phyloP scores from a whole-genome alignment of 2,113 vertebrate species.

The Lynx canadensis region DNA sequence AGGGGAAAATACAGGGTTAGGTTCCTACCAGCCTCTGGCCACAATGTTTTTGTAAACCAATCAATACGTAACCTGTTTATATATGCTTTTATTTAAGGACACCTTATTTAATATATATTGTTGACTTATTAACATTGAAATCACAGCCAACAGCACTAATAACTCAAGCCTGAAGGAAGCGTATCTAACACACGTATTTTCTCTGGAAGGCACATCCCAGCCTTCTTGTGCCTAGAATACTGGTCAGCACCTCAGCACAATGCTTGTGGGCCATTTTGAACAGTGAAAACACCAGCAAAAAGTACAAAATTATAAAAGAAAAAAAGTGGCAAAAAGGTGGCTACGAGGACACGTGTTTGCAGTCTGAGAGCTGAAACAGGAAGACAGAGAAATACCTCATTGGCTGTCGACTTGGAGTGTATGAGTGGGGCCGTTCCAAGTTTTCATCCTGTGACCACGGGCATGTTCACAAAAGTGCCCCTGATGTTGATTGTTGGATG shows the following conservation, averaged over 20 bases:
- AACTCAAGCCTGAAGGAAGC: neutral
- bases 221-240: neutral
- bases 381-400: neutral
- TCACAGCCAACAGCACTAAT: neutral
- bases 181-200: neutral
- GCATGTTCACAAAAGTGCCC: neutral
- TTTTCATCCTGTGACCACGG: neutral
- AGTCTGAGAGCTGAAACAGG: neutral
- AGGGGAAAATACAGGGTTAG: neutral
- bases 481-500: neutral
- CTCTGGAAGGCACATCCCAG: neutral
- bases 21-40: neutral
- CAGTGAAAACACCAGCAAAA: neutral
- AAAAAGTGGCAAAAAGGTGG: neutral
- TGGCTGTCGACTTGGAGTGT: neutral
- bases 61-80: neutral
- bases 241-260: neutral
- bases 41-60: neutral
- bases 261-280: neutral
- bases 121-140: neutral
- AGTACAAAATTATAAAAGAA: neutral
- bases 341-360: neutral
- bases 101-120: neutral
- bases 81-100: neutral
- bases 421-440: rapidly evolving